Evolutionary conservation across 2,888 invertebrate genomes (phyloP).

Genomic region (Drosophila stalkeri): DNA sequence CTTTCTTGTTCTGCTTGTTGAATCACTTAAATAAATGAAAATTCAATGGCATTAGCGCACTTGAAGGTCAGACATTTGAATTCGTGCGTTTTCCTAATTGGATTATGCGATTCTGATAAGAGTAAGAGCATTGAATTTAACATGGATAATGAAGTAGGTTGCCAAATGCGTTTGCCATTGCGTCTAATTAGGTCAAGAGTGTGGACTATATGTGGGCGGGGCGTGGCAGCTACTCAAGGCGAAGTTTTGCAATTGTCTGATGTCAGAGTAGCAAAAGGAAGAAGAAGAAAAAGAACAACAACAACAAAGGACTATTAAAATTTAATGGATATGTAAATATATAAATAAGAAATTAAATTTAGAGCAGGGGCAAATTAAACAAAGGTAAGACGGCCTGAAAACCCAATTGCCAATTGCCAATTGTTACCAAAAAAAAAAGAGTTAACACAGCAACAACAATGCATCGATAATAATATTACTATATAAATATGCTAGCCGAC

Average conservation of each 20-base stretch:
- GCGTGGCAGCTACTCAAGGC: conserved; percentile 30
- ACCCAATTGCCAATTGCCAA: conserved; percentile 63
- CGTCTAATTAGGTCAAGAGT: conserved; percentile 58
- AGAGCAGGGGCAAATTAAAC: conserved; percentile 50
- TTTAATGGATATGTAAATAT: conserved; percentile 74
- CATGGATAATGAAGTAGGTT: conserved; percentile 43
- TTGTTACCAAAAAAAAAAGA: conserved; percentile 45
- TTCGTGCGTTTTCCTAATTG: conserved; percentile 50
- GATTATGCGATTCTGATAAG: conserved; percentile 57
- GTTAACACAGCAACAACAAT: conserved; percentile 33
- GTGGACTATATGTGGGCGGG: neutral
- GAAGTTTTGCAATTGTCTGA: conserved; percentile 48
- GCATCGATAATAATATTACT: conserved; percentile 20
- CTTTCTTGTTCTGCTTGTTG: neutral
- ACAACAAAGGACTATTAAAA: conserved; percentile 61
- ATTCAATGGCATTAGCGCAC: conserved; percentile 13
- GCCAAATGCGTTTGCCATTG: conserved; percentile 38
- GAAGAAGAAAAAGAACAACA: conserved; percentile 14
- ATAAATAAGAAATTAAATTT: conserved; percentile 27
- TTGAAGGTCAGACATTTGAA: conserved; percentile 31
- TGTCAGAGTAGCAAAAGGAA: conserved; percentile 49
- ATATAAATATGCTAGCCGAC: conserved; percentile 19
- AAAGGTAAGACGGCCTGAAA: conserved; percentile 57
- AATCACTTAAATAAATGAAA: conserved; percentile 10
- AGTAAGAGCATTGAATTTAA: conserved; percentile 40